Base-by-base conservation (phyloP, 2,797 vertebrate genomes). In the Pseudopleuronectes americanus region DNA sequence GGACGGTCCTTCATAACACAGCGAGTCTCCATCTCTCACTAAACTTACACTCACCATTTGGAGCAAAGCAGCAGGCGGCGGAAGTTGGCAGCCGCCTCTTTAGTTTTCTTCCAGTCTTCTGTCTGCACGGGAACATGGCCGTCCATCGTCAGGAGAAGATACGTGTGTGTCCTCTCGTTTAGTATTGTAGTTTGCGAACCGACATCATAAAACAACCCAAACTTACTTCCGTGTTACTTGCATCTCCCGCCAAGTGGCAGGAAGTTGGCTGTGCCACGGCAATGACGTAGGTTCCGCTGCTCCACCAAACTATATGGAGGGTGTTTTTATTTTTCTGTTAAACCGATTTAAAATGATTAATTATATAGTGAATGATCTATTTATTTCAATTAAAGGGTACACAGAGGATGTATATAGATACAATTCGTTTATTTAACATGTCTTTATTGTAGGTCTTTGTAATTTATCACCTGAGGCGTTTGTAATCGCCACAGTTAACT, bases 61-160 rank as follows among this genome's bases (percentile, higher is more conserved):
- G 90, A 91, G 75, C 93, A 95, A 58, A 93, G 79, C 0, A 94
- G 70, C 24, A 93, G 77, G 2, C 59, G 76, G 48, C 93, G 76
- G 51, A 95, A 94, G 22, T 88, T 84, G 9, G 77, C 76, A 0
- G 89, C 76, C 0, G 93, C 90, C 28, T 90, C 79, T 45, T 83
- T 93, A 0, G 88, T 95, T 49, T 85, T 90, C 16, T 61, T 74
- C 93, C 92, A 94, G 2, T 67, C 61, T 2, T 51, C 19, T 1
- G 54, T 64, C 8, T 73, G 63, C 0, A n/a, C 23, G 1, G 10
- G 3, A 9, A 6, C 19, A 10, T 56, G 31, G 0, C 26, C 31
- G 9, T 91, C 85, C 90, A 93, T 92, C 9, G 1, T 74, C 13
- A 48, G 4, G 55, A 4, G 3, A 2, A 7, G 1, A 9, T 4